Base-by-base conservation (phyloP, 2,113 vertebrate species). In the Gallinago media region DNA sequence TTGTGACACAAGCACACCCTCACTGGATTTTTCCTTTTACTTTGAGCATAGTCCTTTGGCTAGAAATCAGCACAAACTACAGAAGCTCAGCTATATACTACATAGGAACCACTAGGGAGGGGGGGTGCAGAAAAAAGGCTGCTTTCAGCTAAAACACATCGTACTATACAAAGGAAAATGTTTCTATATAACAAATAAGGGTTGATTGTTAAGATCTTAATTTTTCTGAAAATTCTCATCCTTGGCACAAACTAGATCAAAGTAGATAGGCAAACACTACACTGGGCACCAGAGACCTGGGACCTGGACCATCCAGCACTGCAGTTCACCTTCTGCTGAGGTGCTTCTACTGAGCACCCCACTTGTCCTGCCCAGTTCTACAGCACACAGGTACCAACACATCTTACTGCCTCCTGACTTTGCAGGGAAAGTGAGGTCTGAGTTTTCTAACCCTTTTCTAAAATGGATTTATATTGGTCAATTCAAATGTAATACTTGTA, bases 381-480 rank as follows among this genome's bases (percentile, higher is more conserved):
- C 23, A 46, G 42, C 63, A 54, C 58, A 27, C 65, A 27, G 67
- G 40, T 26, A 59, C 25, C 34, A 34, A 42, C 59, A 34, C 7
- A 2, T 32, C 68, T 26, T 14, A 26, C 58, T 81, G 65, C 34
- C 66, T 77, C 58, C 56, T 31, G 31, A 15, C 34, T 47, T 63
- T 4, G 0, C 27, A 52, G 34, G 16, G 16, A 46, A 68, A 73
- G 26, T 0, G 4, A 84, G 13, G 32, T 7, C 34, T 29, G 59
- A 74, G 21, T 44, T 84, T 47, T 59, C 65, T 29, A 50, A 44
- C 23, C 50, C 3, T 17, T 71, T 61, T 36, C 4, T 0, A 5
- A 94, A 79, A 87, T 8, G 0, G 2, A 26, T 81, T 84, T 91
- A 11, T 68, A 85, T 23, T 8, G 6, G 25, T 76, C 56, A 44